Evolutionary conservation across 2,888 invertebrate genomes (phyloP).

Genomic region (Lasioglossum leucozonium): DNA sequence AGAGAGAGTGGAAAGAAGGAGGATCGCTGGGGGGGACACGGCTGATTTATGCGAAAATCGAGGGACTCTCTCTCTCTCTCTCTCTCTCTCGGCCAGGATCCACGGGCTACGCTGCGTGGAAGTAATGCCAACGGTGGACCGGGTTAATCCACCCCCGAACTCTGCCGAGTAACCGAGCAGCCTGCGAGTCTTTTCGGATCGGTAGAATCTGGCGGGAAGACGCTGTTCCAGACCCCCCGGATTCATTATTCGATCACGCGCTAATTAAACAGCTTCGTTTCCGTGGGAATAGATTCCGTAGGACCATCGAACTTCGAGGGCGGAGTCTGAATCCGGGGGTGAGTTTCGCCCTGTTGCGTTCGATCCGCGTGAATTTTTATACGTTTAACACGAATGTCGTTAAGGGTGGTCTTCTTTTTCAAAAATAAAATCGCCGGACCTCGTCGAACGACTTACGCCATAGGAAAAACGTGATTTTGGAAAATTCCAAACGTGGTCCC

Average conservation of each 20-base stretch:
- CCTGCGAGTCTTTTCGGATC: background rate
- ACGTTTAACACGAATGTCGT: background rate
- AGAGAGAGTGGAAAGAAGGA: slow-evolving; percentile 48
- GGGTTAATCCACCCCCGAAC: slow-evolving; percentile 76
- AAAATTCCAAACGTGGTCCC: background rate
- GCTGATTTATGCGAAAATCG: slow-evolving; percentile 83
- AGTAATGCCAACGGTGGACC: slow-evolving; percentile 75
- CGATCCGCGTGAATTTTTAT: background rate
- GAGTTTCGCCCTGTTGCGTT: background rate
- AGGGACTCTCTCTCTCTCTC: slow-evolving; percentile 75
- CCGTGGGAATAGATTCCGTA: background rate
- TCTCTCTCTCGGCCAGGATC: slow-evolving; percentile 71
- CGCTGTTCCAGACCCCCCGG: background rate
- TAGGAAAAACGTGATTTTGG: background rate
- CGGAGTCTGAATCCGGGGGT: background rate
- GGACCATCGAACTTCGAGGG: background rate
- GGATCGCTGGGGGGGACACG: slow-evolving; percentile 71
- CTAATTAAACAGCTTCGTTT: background rate
- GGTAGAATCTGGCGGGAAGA: background rate
- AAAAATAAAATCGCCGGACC: background rate
- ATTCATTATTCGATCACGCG: background rate
- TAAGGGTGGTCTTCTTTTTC: background rate
- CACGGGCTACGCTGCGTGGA: slow-evolving; percentile 74
- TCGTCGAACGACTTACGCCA: background rate
- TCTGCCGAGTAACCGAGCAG: slow-evolving; percentile 65